Evolutionary conservation across 2,888 invertebrate genomes (phyloP).

Genomic region (Apodemia zela): DNA sequence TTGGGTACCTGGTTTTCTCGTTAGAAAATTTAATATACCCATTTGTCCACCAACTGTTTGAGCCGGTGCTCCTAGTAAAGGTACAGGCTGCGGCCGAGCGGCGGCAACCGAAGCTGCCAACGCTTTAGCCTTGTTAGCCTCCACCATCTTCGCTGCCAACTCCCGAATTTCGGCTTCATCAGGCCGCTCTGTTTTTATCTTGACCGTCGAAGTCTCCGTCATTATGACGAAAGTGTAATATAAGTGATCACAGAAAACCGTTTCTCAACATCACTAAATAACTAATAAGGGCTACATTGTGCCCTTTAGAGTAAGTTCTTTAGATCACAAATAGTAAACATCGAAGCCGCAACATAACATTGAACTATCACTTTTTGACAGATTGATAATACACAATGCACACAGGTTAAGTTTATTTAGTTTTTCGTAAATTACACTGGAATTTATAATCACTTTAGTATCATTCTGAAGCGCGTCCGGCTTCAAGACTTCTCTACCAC

Average conservation of each 20-base stretch:
- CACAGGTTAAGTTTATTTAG: conserved; percentile 28
- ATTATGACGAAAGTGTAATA: conserved; percentile 40
- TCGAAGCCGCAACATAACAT: conserved; percentile 52
- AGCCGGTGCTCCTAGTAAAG: conserved; percentile 51
- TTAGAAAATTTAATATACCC: conserved; percentile 83
- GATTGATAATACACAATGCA: conserved; percentile 41
- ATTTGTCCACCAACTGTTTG: conserved; percentile 68
- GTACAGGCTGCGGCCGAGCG: conserved; percentile 70
- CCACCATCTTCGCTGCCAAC: conserved; percentile 92
- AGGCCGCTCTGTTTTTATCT: conserved; percentile 86
- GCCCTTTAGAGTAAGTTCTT: conserved; percentile 44
- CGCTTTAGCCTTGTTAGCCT: conserved; percentile 87
- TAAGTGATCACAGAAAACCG: conserved; percentile 3
- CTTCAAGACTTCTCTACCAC: conserved; percentile 10
- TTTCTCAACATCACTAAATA: conserved; percentile 19
- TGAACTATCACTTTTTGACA: conserved; percentile 60
- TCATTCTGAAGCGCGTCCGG: conserved; percentile 9
- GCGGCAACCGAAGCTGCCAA: conserved; percentile 71
- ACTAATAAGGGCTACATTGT: conserved; percentile 58
- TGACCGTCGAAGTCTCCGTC: conserved; percentile 58
- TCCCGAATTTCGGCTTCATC: conserved; percentile 94
- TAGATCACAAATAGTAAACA: conserved; percentile 63
- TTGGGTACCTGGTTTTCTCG: conserved; percentile 62
- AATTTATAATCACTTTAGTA: conserved; percentile 29
- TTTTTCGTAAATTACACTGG: conserved; percentile 38